Evolutionary conservation across 2,113 vertebrate genomes (phyloP), one percentile per base, ranked within the genome.

Genomic region (Nycticryphes semicollaris): DNA sequence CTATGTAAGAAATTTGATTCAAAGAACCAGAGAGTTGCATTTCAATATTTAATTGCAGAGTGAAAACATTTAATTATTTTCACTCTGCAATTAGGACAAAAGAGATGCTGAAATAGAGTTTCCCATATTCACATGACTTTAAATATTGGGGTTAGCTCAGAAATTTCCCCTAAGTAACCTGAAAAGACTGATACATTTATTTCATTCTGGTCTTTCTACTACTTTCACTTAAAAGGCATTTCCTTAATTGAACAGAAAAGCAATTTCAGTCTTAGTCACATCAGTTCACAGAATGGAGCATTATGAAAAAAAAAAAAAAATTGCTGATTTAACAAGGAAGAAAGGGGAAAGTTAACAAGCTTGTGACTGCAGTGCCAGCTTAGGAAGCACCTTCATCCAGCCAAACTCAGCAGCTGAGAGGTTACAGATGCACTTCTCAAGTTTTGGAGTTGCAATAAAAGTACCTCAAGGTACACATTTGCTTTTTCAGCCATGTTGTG

Each of bases 231-330:
- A 68, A 87, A 94, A 90, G 18, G 5, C 82, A 64, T 77, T 87
- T 87, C 70, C 82, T 95, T 94, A 94, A 85, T 82, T 76, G 75
- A 89, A 85, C 25, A 82, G 51, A 74, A 84, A 94, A 96, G 56
- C 20, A 79, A 79, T 93, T 96, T 91, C 47, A 79, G 22, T 64
- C 63, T 75, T 62, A 87, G 69, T 57, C 78, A 87, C 18, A 14
- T 10, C 35, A 85, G 35, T 75, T 35, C 43, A 85, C 19, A 19
- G 27, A 84, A 80, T 15, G 9, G 4, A 94, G 18, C n/a, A 14
- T 35, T 80, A 68, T 21, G 13, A 11, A 28, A 69, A 69, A 16
- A 64, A 74, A 56, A 63, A 56, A 54, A 41, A 66, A 47, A 17
- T 2, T 17, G 53, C 54, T 90, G 63, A 73, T 88, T 70, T 93